These are phyloP conservation scores for Pantherophis guttatus DNA, from an alignment of 2,113 vertebrate genomes.

Conservation along the genomic window DNA sequence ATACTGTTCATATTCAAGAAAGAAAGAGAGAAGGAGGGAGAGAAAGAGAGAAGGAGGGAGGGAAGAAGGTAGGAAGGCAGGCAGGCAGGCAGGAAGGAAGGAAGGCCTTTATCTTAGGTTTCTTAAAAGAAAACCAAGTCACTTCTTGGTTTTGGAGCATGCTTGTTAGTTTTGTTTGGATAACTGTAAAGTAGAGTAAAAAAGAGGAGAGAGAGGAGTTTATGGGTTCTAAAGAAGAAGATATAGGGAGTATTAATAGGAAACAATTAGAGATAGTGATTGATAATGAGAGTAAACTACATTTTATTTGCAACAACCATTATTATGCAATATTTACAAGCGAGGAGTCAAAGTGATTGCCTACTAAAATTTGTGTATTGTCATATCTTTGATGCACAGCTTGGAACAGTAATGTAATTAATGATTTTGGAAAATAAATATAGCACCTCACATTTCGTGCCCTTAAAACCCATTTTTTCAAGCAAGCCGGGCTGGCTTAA, in stretches of 20 bases:
- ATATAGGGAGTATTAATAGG: background rate
- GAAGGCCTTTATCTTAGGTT: background rate
- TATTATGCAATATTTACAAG: background rate
- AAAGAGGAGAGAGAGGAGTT: background rate
- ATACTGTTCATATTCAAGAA: background rate
- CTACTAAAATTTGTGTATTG: background rate
- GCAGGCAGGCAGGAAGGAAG: background rate
- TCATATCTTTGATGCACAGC: background rate
- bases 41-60: too few species aligned
- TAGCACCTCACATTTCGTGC: background rate
- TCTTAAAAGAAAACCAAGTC: background rate
- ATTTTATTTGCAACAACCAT: background rate
- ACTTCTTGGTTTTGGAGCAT: background rate
- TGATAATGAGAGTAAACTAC: background rate
- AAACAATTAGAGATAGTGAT: background rate
- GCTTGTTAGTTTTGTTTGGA: background rate
- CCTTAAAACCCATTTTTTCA: too few species aligned
- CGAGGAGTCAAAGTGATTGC: background rate
- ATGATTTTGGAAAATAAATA: background rate
- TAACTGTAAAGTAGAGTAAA: background rate
- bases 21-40: background rate
- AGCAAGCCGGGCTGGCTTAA: too few species aligned
- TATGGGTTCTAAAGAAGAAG: background rate
- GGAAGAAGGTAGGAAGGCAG: fast-evolving
- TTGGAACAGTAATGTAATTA: background rate